Conservation (phyloP, 2,113 vertebrate species). For the Edolisoma coerulescens region DNA sequence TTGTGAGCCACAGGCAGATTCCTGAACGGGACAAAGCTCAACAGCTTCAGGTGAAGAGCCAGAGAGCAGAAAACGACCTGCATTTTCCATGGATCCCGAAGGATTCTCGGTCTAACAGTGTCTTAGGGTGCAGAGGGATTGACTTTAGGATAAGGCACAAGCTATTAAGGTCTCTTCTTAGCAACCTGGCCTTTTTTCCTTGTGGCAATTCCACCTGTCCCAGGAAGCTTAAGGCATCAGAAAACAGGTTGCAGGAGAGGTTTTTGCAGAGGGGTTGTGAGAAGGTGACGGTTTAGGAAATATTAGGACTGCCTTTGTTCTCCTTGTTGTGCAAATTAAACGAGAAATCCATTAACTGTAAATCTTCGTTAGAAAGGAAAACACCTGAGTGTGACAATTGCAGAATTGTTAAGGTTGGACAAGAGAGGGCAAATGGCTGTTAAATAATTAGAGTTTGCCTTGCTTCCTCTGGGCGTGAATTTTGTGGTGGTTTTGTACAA, state of each 20-base stretch:
- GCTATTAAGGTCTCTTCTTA: background rate
- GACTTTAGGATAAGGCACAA: background rate
- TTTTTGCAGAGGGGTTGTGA: background rate
- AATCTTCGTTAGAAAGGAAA: background rate
- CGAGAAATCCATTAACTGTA: background rate
- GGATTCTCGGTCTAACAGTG: background rate
- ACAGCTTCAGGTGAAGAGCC: background rate
- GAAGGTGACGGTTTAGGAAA: background rate
- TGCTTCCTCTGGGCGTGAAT: background rate
- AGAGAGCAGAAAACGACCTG: background rate
- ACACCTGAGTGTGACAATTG: background rate
- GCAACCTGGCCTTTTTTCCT: background rate
- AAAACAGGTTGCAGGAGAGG: background rate
- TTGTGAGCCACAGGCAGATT: background rate
- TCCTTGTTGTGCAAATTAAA: background rate
- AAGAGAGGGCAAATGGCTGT: fast-evolving
- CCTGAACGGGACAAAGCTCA: background rate
- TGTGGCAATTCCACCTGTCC: background rate
- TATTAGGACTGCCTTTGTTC: background rate
- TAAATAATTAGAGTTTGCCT: background rate
- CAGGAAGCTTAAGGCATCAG: background rate
- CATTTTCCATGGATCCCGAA: background rate
- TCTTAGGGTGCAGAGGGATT: background rate
- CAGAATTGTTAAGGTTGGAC: background rate
- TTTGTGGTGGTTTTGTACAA: background rate